These are phyloP conservation scores for Pseudomugil tenellus DNA, from an alignment of 2,797 vertebrate species.

Conservation along the genomic window DNA sequence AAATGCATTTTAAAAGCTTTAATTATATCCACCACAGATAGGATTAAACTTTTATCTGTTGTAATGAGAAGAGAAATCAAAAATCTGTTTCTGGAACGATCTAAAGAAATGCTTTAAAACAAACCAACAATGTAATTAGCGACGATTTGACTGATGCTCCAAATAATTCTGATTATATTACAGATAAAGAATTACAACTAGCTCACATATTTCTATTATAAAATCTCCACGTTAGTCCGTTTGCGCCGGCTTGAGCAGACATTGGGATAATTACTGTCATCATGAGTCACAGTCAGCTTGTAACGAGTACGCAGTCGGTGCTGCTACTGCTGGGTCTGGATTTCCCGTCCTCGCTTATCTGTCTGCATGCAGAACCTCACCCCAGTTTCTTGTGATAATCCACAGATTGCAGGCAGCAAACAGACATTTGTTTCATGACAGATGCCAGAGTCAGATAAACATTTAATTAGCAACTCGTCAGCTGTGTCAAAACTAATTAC, in stretches of 20 bases:
- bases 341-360: slow-evolving; percentile 55
- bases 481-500: slow-evolving; percentile 78
- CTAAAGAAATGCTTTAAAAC: background rate
- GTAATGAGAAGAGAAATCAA: background rate
- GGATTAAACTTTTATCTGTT: background rate
- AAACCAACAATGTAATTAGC: background rate
- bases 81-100: background rate
- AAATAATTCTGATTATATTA: background rate
- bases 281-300: slow-evolving; percentile 43
- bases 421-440: slow-evolving; percentile 77
- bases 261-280: slow-evolving; percentile 49
- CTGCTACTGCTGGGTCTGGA: slow-evolving; percentile 40
- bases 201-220: background rate
- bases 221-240: slow-evolving; percentile 3
- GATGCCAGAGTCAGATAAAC: slow-evolving; percentile 80
- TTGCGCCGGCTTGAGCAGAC: slow-evolving; percentile 29
- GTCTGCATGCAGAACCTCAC: slow-evolving; percentile 49
- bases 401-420: slow-evolving; percentile 72
- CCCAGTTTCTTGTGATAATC: slow-evolving; percentile 71
- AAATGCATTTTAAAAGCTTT: no score
- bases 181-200: background rate
- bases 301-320: slow-evolving; percentile 33
- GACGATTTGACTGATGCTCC: background rate
- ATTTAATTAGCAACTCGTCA: slow-evolving; percentile 80
- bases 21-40: background rate